These are phyloP conservation scores for Atta cephalotes DNA, from an alignment of 1,140 invertebrate species.

Conservation along the genomic window DNA sequence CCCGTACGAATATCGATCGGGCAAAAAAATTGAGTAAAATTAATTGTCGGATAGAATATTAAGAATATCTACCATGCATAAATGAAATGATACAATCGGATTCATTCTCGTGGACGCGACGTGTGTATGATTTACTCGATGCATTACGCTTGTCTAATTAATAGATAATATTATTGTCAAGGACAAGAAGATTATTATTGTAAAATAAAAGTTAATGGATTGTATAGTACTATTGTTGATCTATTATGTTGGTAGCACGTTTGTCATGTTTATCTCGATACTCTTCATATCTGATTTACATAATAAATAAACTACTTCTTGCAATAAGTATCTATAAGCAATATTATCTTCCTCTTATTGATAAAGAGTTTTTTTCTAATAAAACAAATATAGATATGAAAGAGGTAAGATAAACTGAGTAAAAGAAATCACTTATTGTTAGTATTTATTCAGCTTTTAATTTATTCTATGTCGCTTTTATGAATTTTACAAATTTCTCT, in stretches of 20 bases:
- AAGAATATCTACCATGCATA: not conserved
- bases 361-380: not conserved
- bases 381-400: not conserved
- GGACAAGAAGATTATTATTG: conserved; percentile 27
- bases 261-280: not conserved
- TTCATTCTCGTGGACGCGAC: not conserved
- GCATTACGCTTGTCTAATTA: conserved; percentile 30
- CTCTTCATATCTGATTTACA: not conserved
- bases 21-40: not conserved
- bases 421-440: not conserved
- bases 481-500: not conserved
- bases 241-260: conserved; percentile 21
- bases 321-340: not conserved
- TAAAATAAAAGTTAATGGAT: conserved; percentile 47
- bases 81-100: conserved; percentile 14
- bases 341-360: not conserved
- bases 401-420: not conserved
- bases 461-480: not conserved
- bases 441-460: not conserved
- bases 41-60: not conserved
- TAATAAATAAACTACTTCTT: not conserved
- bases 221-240: conserved; percentile 48
- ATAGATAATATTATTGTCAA: conserved; percentile 59
- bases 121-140: not conserved
- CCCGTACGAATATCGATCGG: not conserved